A percentile compares a stretch with the other conserved stretches of the same genome.
Evolutionary conservation across 2,888 invertebrate species (phyloP).

Genomic region (Agapostemon virescens): DNA sequence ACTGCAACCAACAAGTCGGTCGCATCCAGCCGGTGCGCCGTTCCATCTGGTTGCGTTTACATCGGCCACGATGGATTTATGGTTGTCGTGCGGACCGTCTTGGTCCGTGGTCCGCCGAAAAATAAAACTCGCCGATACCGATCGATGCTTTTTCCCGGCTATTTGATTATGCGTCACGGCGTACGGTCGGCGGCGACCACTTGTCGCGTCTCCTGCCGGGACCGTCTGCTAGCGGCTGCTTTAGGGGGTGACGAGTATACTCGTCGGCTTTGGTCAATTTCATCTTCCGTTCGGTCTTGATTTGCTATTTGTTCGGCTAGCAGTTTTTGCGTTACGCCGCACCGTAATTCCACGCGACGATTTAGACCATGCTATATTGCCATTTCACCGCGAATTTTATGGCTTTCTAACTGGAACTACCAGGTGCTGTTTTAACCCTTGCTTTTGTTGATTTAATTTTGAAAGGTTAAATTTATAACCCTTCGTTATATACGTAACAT

Average conservation of each 20-base stretch:
- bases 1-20: conserved; percentile 49
- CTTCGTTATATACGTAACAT: too few species aligned
- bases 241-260: background rate
- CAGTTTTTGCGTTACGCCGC: background rate
- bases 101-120: background rate
- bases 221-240: background rate
- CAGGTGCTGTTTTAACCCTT: too few species aligned
- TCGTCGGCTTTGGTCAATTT: background rate
- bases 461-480: too few species aligned
- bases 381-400: too few species aligned
- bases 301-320: background rate
- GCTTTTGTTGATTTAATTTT: too few species aligned
- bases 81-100: conserved; percentile 17
- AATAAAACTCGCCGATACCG: background rate
- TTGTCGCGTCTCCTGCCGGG: conserved; percentile 36
- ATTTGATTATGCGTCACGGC: conserved; percentile 19
- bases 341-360: background rate
- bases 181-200: conserved; percentile 23
- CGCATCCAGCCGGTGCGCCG: conserved; percentile 61
- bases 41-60: conserved; percentile 66
- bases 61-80: conserved; percentile 44
- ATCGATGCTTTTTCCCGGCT: background rate
- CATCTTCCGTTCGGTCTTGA: background rate
- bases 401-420: too few species aligned
- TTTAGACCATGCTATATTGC: too few species aligned